Evolutionary conservation across 2,113 vertebrate genomes (phyloP).

Genomic region (Barnardius zonarius): DNA sequence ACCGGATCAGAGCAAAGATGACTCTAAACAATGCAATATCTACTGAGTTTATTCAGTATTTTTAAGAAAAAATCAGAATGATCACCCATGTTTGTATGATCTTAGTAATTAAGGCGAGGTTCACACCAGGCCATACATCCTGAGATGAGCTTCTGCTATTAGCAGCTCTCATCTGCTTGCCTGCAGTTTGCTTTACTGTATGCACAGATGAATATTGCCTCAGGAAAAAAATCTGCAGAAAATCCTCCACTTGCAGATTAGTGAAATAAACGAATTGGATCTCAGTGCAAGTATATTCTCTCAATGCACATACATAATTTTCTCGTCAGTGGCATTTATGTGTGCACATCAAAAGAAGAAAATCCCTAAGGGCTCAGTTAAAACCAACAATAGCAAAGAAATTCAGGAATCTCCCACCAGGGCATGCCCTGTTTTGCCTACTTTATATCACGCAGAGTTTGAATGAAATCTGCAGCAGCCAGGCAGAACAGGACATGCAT

Average conservation of each 20-base stretch:
- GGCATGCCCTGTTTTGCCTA: constrained; percentile 23
- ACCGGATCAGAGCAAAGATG: not conserved
- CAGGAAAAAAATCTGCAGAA: constrained; percentile 14
- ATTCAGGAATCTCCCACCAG: constrained; percentile 15
- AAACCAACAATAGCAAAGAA: constrained; percentile 39
- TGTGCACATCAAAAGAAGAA: constrained; percentile 43
- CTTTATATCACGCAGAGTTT: not conserved
- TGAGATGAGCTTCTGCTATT: not conserved
- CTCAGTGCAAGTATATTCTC: not conserved
- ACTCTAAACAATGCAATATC: not conserved
- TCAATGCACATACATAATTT: not conserved
- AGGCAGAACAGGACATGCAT: constrained; percentile 15
- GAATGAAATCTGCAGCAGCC: not conserved
- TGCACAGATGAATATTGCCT: not conserved
- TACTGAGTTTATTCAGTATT: not conserved
- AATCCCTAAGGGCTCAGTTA: constrained; percentile 31
- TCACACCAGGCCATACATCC: not conserved
- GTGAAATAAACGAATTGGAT: constrained; percentile 1
- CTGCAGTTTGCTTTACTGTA: not conserved
- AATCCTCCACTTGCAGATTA: not conserved
- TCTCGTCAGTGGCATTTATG: not conserved
- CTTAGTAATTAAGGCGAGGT: not conserved
- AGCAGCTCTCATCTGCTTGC: constrained; percentile 23
- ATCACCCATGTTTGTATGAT: not conserved
- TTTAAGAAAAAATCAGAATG: not conserved